phyloP scores from a whole-genome alignment of 2,888 invertebrate genomes.

The Euspilapteryx auroguttella region DNA sequence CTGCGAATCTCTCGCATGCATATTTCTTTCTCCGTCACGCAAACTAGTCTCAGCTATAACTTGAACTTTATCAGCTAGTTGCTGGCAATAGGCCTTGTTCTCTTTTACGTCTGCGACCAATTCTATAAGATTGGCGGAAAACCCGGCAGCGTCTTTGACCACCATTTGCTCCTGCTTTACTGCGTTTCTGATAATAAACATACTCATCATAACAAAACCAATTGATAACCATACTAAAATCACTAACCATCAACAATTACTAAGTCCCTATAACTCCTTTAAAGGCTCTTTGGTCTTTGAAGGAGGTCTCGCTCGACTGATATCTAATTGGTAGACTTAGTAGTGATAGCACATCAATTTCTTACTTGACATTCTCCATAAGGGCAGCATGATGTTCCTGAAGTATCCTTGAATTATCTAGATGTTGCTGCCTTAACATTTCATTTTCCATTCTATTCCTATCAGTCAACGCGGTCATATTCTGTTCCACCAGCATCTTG shows the following conservation, averaged over 20 bases:
- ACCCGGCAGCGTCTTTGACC: slow-evolving; percentile 46
- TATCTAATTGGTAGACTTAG: too few species aligned
- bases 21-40: slow-evolving; percentile 39
- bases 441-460: slow-evolving; percentile 42
- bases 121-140: slow-evolving; percentile 49
- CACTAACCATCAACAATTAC: too few species aligned
- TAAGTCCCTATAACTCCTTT: too few species aligned
- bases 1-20: slow-evolving; percentile 58
- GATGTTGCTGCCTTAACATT: slow-evolving; percentile 43
- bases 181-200: slow-evolving; percentile 42
- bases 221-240: too few species aligned
- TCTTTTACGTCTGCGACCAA: slow-evolving; percentile 44
- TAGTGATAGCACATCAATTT: too few species aligned
- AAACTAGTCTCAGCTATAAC: slow-evolving; percentile 36
- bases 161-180: slow-evolving; percentile 52
- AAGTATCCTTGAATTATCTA: slow-evolving; percentile 35
- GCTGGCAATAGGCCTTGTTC: slow-evolving; percentile 41
- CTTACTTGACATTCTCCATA: slow-evolving; percentile 60
- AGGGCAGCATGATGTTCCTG: slow-evolving; percentile 54
- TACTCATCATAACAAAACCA: too few species aligned
- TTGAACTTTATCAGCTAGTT: slow-evolving; percentile 48
- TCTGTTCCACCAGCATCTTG: slow-evolving; percentile 54
- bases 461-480: slow-evolving; percentile 40
- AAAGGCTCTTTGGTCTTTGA: too few species aligned
- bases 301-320: too few species aligned